Evolutionary conservation across 2,888 invertebrate genomes (phyloP), one percentile per base, ranked within the genome.

Genomic region (Orchesellides sinensis): DNA sequence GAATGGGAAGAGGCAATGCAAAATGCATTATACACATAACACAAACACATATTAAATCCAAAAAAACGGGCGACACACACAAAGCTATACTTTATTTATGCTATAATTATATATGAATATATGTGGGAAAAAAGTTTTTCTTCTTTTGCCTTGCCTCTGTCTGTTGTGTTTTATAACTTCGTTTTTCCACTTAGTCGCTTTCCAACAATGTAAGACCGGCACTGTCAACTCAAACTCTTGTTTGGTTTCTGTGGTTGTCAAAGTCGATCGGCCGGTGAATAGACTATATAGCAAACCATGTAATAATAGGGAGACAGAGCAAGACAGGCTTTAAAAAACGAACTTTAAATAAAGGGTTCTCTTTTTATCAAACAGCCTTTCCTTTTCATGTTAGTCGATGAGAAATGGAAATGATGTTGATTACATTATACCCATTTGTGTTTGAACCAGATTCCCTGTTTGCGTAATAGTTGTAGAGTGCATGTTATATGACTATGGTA

Each of bases 1-100:
- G 80, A 80, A 80, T 80, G 80, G 80, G 80, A 70, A 80, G 56
- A 80, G 32, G 40, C 12, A 73, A 19, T n/a, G 27, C 3, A 68
- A 45, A 32, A 14, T 61, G 19, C 32, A 54, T 8, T 54, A 12
- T 54, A 2, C 21, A 2, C 10, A 40, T 1, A 40, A 40, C 40
- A 14, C 4, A n/a, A 40, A 40, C 10, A 8, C 40, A 40, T 32
- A 32, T 40, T 40, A 14, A 14, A 40, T 40, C 40, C n/a, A 6
- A 10, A n/a, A 14, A 40, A 40, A 8, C 2, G 40, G 10, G 40
- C n/a, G n/a, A n/a, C n/a, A n/a, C n/a, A n/a, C n/a, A n/a, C n/a
- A n/a, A n/a, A n/a, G n/a, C n/a, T n/a, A n/a, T n/a, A n/a, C n/a
- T n/a, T n/a, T n/a, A n/a, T n/a, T n/a, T n/a, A n/a, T n/a, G n/a